These are phyloP conservation scores for Galerucella calmariensis DNA, from an alignment of 2,888 invertebrate species.

Conservation along the genomic window DNA sequence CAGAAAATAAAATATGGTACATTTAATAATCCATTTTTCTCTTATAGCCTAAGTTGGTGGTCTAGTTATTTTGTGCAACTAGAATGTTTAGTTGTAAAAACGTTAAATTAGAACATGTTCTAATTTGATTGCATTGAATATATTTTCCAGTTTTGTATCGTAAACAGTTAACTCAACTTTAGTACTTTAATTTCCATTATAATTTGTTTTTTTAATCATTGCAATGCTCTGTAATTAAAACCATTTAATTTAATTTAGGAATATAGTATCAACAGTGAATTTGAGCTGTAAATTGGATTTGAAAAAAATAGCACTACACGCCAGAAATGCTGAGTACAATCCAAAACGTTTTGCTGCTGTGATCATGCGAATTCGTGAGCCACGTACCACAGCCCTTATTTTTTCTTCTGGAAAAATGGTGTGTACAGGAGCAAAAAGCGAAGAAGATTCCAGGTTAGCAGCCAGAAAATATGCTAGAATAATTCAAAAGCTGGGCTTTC, in stretches of 20 bases:
- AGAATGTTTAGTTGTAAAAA: no score
- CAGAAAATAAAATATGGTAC: neutral
- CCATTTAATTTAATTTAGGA: conserved; percentile 70
- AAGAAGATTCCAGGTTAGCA: conserved; percentile 79
- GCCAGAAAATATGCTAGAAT: conserved; percentile 85
- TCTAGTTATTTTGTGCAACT: no score
- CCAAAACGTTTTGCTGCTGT: conserved; percentile 99
- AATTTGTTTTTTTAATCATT: neutral
- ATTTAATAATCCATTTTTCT: neutral
- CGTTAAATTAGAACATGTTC: no score
- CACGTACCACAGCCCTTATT: conserved; percentile 86
- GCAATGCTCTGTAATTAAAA: no score
- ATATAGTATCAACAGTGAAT: conserved; percentile 98
- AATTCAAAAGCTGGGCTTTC: conserved; percentile 79
- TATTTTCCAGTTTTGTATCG: no score
- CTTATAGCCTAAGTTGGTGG: no score
- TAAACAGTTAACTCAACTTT: no score
- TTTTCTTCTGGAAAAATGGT: conserved; percentile 91
- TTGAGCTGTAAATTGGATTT: conserved; percentile 94
- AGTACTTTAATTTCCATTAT: no score
- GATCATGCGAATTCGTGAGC: conserved; percentile 94
- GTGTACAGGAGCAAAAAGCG: conserved; percentile 87
- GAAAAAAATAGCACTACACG: conserved; percentile 96
- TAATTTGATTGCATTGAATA: no score
- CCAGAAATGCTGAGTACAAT: conserved; percentile 98